Conservation (phyloP, 2,797 vertebrate genomes). For the Adrianichthys oophorus region DNA sequence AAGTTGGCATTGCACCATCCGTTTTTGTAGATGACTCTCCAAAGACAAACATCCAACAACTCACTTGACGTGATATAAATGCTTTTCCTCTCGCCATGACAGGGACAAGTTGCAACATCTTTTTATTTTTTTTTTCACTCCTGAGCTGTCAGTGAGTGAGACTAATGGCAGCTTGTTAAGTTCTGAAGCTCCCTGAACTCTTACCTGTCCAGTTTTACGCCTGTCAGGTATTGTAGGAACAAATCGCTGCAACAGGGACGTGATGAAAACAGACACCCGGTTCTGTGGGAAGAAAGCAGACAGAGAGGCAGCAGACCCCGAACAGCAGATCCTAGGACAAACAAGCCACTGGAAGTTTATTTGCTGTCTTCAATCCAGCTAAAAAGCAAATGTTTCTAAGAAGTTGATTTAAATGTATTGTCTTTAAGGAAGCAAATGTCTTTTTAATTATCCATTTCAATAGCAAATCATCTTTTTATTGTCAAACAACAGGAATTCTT, state of each 20-base stretch:
- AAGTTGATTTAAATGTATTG: conserved; percentile 19
- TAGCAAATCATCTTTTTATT: too few species aligned
- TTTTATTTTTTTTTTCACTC: conserved; percentile 18
- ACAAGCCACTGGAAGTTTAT: conserved; percentile 51
- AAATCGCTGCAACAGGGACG: conserved; percentile 28
- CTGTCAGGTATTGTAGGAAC: conserved; percentile 26
- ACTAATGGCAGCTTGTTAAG: conserved; percentile 38
- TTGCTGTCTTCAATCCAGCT: conserved; percentile 40
- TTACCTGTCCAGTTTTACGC: conserved; percentile 15
- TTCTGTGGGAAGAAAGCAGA: conserved; percentile 23
- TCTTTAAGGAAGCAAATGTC: neutral
- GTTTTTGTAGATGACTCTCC: conserved; percentile 28
- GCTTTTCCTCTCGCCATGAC: conserved; percentile 14
- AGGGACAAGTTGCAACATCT: conserved; percentile 70
- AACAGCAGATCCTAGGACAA: conserved; percentile 60
- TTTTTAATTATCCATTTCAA: neutral
- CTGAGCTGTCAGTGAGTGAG: conserved; percentile 51
- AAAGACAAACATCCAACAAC: neutral
- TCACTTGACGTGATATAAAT: neutral
- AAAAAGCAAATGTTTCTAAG: conserved; percentile 21
- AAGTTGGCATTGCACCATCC: conserved; percentile 20
- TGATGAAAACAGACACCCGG: conserved; percentile 32
- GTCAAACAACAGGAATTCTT: too few species aligned
- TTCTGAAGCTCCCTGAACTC: conserved; percentile 11
- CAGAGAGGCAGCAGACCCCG: conserved; percentile 38